Base-by-base conservation (phyloP, 2,888 invertebrate genomes). In the Stomorhina lunata region DNA sequence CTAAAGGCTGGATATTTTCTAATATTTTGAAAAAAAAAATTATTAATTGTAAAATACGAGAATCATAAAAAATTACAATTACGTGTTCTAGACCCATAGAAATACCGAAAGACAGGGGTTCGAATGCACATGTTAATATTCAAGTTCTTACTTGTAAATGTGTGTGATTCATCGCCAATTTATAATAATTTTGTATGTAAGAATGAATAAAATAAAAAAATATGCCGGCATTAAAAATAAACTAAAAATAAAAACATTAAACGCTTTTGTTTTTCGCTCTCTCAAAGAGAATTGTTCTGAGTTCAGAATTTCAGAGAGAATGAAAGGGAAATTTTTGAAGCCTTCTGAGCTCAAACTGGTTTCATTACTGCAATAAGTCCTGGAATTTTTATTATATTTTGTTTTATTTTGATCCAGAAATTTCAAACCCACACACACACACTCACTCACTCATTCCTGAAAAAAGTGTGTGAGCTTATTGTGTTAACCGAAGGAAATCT, bases 241-340 rank as follows among this genome's bases (percentile, higher is more conserved):
- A 2, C 4, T 6, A 43, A 22, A 40, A 53, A 40, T 25, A 66
- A 25, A 25, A 15, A 57, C 4, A 43, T 29, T 29, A 5, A 9
- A 25, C 9, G n/a, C 12, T 43, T 29, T 37, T 50, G 66, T 66
- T 66, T 3, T 22, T 32, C 59, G 4, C n/a, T 22, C 9, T 27
- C 48, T 17, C 15, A 45, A 20, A 9, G 50, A 50, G 27, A 27
- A 25, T 2, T 25, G n/a, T 10, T 20, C 15, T n/a, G 10, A 10
- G 12, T 71, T 71, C 10, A 20, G 15, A 29, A 53, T 3, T 6
- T 4, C 12, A 65, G 34, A 48, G n/a, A 57, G 25, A 81, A 81
- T 66, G 71, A 81, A 81, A 81, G 71, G 71, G 71, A 81, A 81
- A 76, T 71, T 80, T 69, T 57, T 45, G 34, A 57, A 45, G 34